Conservation (phyloP, 1,140 invertebrate species). For the Wiebesia pumilae region DNA sequence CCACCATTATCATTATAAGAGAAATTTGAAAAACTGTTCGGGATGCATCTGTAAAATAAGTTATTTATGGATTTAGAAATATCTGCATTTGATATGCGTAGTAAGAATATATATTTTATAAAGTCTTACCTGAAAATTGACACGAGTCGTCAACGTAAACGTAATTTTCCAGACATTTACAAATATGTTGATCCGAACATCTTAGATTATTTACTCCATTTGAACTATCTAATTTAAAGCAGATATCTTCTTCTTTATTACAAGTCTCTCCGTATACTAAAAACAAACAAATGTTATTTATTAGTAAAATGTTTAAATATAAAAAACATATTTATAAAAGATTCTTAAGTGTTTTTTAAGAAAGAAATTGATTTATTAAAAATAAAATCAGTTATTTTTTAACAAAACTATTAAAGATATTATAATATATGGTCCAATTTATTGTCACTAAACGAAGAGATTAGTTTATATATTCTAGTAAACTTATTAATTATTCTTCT, state of each 20-base stretch:
- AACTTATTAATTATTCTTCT: too few relatives aligned
- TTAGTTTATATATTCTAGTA: too few relatives aligned
- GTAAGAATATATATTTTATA: neutral
- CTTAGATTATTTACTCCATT: neutral
- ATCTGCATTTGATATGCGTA: neutral
- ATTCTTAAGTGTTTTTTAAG: too few relatives aligned
- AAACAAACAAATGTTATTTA: constrained; percentile 7
- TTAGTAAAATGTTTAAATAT: neutral
- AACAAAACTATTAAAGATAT: too few relatives aligned
- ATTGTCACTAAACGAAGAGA: too few relatives aligned
- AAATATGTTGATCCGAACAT: neutral
- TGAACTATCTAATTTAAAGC: neutral
- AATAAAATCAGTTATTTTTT: too few relatives aligned
- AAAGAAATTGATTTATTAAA: too few relatives aligned
- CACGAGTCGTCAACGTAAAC: neutral
- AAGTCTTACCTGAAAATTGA: constrained; percentile 31
- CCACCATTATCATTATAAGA: neutral
- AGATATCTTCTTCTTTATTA: constrained; percentile 21
- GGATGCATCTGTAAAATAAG: constrained; percentile 2
- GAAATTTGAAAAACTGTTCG: neutral
- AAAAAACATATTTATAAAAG: neutral
- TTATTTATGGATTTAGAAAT: neutral
- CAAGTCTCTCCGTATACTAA: constrained; percentile 23
- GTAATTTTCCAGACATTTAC: neutral
- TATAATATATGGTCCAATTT: too few relatives aligned